Base-by-base conservation (phyloP, 2,797 vertebrate species). In the Pantherophis vulpinus region DNA sequence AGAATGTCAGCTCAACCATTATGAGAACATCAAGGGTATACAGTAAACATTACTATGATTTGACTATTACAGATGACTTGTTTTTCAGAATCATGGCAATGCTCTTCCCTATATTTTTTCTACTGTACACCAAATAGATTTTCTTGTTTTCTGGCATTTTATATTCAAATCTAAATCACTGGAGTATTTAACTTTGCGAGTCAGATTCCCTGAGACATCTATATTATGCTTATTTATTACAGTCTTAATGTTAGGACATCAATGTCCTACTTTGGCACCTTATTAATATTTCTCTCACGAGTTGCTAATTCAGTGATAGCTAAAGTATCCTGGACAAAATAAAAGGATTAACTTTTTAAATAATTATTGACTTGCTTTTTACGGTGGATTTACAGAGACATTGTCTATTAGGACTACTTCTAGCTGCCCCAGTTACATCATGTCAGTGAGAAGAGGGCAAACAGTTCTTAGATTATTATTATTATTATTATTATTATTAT, bases 331-430 rank as follows among this genome's bases (percentile, higher is more conserved):
- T 70, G n/a, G 60, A 66, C 14, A 88, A 88, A 18, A 56, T 95
- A 88, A 88, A 93, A 94, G 92, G 91, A 93, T 95, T 97, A 54
- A 74, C 3, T 54, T 54, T 97, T 96, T 96, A 96, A 95, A 97
- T 97, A 97, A 97, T 97, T 95, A 0, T 97, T 96, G 96, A 96
- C 96, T 97, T 96, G 96, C 96, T 96, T 95, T 96, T 96, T 96
- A 95, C 92, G 95, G 95, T 96, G 94, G 95, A 95, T 95, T 96
- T 95, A 96, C 95, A 96, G 97, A 97, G 95, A 94, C 94, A 96
- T 97, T 96, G 96, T 97, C 97, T 96, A 95, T 93, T 90, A 95
- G 94, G 95, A 95, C 94, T 96, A 96, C 93, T 96, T 94, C 96
- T 96, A 89, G 93, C 93, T 95, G 92, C 96, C 96, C 96, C 96